Conservation (phyloP, 30 jellyfish, hydroid and myxozoan species). For the Clytia hemisphaerica region DNA sequence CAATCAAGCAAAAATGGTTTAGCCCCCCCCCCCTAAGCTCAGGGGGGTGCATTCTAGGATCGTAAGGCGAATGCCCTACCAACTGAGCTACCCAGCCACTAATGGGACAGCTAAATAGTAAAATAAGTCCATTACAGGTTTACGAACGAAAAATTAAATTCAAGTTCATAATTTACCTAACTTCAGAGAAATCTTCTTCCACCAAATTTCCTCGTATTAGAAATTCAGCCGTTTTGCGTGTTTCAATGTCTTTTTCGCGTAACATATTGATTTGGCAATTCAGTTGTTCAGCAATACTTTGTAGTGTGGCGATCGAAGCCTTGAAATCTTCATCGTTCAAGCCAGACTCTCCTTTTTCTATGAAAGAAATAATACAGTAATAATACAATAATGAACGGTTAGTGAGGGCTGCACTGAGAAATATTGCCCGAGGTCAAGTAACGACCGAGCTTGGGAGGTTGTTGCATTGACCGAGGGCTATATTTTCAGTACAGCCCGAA, state of each 20-base stretch:
- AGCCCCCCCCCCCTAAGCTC: too few species aligned
- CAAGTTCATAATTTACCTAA: conserved; percentile 40
- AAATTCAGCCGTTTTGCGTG: conserved; percentile 64
- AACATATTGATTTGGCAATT: conserved; percentile 39
- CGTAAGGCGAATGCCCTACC: too few species aligned
- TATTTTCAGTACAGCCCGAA: too few species aligned
- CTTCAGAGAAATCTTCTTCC: conserved; percentile 89
- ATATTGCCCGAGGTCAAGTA: too few species aligned
- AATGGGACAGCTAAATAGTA: not conserved
- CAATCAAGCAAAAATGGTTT: too few species aligned
- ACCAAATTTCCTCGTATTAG: conserved; percentile 42
- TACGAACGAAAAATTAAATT: not conserved
- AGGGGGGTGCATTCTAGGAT: too few species aligned
- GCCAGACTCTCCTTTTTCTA: conserved; percentile 74
- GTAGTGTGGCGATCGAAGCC: conserved; percentile 72
- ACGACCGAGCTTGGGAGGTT: too few species aligned
- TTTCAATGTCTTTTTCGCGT: conserved; percentile 63
- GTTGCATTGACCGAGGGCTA: too few species aligned
- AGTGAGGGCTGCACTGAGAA: too few species aligned
- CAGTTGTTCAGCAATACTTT: conserved; percentile 65
- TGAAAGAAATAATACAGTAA: too few species aligned
- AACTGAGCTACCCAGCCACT: not conserved
- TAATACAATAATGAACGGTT: too few species aligned
- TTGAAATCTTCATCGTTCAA: conserved; percentile 52
- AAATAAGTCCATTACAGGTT: too few species aligned